Conservation (phyloP, 1,140 invertebrate species). For the Dreissena polymorpha region DNA sequence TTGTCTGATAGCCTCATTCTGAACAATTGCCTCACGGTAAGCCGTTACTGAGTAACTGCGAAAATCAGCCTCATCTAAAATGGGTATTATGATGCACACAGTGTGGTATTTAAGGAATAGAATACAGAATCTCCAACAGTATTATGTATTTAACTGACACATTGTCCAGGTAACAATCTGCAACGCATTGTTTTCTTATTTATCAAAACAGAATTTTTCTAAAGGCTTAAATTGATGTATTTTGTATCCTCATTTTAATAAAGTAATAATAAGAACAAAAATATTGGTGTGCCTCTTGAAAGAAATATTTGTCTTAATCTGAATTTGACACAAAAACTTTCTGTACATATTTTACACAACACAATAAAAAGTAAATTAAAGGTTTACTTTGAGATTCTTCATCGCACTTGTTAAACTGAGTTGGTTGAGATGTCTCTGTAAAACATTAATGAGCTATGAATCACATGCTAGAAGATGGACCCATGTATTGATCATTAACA, state of each 20-base stretch:
- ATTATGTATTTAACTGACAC: too few relatives aligned
- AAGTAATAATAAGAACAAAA: neutral
- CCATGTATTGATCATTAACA: too few relatives aligned
- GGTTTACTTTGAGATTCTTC: conserved; percentile 40
- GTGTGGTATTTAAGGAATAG: neutral
- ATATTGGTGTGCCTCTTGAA: too few relatives aligned
- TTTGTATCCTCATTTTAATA: conserved; percentile 2
- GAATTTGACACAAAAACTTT: neutral
- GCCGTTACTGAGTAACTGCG: conserved; percentile 46
- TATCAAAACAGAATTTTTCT: too few relatives aligned
- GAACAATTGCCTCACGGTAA: conserved; percentile 29
- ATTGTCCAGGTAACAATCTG: too few relatives aligned
- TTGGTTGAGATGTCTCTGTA: conserved; percentile 38
- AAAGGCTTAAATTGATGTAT: too few relatives aligned
- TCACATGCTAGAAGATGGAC: too few relatives aligned
- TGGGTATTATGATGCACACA: neutral
- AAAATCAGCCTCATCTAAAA: conserved; percentile 52
- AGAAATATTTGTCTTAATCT: neutral
- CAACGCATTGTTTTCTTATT: too few relatives aligned
- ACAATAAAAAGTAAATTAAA: neutral
- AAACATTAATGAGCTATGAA: neutral
- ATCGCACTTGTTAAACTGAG: conserved; percentile 51
- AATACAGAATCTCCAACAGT: neutral
- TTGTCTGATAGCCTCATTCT: conserved; percentile 30
- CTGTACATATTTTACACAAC: neutral